These are phyloP conservation scores for Epizoanthus stellaris DNA, from an alignment of 92 coral and sea anemone genomes.

Conservation along the genomic window DNA sequence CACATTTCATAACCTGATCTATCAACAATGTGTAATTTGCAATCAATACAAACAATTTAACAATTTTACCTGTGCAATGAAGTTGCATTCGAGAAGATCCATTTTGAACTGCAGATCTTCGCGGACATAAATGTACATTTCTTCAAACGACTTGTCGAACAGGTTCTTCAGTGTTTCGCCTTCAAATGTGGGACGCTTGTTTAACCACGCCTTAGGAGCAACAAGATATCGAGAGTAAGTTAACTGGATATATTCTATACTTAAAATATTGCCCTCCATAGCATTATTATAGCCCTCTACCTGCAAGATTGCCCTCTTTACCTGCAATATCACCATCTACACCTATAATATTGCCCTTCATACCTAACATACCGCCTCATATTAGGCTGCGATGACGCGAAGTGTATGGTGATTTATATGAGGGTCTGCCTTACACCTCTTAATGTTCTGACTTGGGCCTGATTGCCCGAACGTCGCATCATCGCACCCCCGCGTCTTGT, in stretches of 20 bases:
- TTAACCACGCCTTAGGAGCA: conserved; percentile 81
- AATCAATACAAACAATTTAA: neutral
- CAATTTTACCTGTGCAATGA: conserved; percentile 75
- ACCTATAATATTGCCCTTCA: too few species aligned
- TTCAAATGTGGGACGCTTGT: conserved; percentile 78
- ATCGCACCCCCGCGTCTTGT: too few species aligned
- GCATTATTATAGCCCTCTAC: neutral
- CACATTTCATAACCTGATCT: too few species aligned
- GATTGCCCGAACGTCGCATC: too few species aligned
- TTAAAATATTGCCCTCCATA: neutral
- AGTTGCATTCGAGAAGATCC: conserved; percentile 86
- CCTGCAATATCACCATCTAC: neutral
- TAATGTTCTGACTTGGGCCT: too few species aligned
- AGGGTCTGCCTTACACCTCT: too few species aligned
- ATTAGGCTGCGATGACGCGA: too few species aligned
- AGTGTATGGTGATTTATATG: too few species aligned
- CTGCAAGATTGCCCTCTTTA: neutral
- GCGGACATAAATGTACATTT: conserved; percentile 61
- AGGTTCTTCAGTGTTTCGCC: conserved; percentile 79
- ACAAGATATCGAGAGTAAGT: neutral
- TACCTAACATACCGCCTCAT: too few species aligned
- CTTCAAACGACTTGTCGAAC: conserved; percentile 87
- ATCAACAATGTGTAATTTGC: too few species aligned
- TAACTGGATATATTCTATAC: too few species aligned
- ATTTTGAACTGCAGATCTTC: conserved; percentile 82